Percentiles rank a stretch among this genome's conserved stretches.
Conservation (phyloP, 2,888 invertebrate species). For the Cepaea hortensis region DNA sequence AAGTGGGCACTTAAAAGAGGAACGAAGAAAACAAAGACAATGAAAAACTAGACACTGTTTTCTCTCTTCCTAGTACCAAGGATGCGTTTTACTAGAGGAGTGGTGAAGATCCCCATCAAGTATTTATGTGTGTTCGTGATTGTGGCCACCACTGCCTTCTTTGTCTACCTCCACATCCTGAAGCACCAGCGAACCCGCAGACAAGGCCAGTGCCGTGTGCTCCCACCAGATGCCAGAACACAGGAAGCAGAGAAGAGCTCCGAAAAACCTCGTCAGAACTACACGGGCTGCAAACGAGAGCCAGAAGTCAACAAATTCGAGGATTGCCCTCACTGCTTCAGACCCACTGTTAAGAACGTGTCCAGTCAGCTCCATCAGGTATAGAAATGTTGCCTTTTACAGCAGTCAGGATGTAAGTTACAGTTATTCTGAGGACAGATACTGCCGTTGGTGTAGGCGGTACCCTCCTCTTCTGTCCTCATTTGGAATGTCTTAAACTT, state of each 20-base stretch:
- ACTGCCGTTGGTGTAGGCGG: no score
- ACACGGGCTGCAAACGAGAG: background rate
- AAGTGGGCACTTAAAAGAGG: background rate
- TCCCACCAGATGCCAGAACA: background rate
- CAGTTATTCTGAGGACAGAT: no score
- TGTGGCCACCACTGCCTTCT: background rate
- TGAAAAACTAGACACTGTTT: background rate
- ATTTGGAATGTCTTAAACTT: no score
- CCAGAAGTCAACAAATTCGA: constrained; percentile 9
- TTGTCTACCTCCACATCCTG: constrained; percentile 2
- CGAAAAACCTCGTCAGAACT: background rate
- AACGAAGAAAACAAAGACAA: background rate
- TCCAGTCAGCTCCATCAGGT: background rate
- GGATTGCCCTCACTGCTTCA: constrained; percentile 28
- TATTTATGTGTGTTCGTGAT: background rate
- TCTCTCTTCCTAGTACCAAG: background rate
- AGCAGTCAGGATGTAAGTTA: no score
- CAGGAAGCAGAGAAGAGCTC: background rate
- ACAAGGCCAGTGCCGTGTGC: constrained; percentile 4
- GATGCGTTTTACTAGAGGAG: constrained; percentile 27
- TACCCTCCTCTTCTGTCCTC: no score
- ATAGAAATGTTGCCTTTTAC: no score
- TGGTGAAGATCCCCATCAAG: constrained; percentile 17
- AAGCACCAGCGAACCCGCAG: background rate
- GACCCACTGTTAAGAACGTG: constrained; percentile 26